These are phyloP conservation scores for Xiphydria camelus DNA, from an alignment of 2,888 invertebrate species.

Conservation along the genomic window DNA sequence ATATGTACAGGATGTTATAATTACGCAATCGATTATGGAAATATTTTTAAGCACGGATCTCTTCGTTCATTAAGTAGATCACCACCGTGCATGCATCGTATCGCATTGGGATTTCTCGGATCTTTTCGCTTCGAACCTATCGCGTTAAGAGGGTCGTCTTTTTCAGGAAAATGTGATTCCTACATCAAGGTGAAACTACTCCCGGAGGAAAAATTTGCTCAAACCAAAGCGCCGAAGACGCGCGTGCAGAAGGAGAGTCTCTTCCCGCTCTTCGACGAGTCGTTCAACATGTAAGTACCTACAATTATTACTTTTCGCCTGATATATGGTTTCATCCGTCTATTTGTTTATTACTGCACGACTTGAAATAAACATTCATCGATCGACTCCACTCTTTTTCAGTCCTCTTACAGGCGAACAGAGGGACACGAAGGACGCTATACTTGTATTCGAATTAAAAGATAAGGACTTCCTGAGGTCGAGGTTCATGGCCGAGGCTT, in stretches of 20 bases:
- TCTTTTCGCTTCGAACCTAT: slow-evolving; percentile 6
- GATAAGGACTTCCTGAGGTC: slow-evolving; percentile 94
- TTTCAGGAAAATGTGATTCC: slow-evolving; percentile 83
- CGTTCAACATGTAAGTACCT: slow-evolving; percentile 89
- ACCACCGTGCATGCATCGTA: slow-evolving; percentile 36
- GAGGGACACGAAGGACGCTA: slow-evolving; percentile 67
- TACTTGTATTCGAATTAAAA: slow-evolving; percentile 88
- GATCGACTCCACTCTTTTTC: slow-evolving; percentile 34
- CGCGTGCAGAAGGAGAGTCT: slow-evolving; percentile 90
- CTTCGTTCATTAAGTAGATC: no score
- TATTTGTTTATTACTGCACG: no score
- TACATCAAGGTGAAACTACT: slow-evolving; percentile 86
- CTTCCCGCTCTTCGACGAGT: slow-evolving; percentile 94
- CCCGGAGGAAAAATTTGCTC: slow-evolving; percentile 82
- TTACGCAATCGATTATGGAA: no score
- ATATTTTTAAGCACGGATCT: no score
- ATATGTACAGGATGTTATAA: no score
- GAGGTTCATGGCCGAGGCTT: slow-evolving; percentile 94
- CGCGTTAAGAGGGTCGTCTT: slow-evolving; percentile 12
- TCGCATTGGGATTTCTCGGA: slow-evolving; percentile 28
- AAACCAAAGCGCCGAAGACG: slow-evolving; percentile 79
- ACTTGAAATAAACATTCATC: neutral
- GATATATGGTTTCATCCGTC: no score
- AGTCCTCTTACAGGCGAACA: slow-evolving; percentile 77
- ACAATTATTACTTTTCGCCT: no score